Evolutionary conservation across 2,888 invertebrate genomes (phyloP).

Genomic region (Ditylenchus weischeri): DNA sequence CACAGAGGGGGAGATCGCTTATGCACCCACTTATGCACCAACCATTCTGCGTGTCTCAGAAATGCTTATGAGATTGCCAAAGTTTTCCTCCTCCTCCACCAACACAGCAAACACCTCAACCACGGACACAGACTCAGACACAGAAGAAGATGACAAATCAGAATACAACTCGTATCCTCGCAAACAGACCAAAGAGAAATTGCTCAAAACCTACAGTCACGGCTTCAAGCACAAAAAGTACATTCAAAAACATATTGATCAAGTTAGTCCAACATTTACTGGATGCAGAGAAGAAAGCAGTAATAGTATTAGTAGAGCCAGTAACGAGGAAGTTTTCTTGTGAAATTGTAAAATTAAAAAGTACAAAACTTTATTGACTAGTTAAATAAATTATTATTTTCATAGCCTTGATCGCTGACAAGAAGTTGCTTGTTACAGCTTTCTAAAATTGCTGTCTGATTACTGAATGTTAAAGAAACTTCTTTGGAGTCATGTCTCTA

Average conservation of each 20-base stretch:
- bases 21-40: neutral
- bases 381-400: too few relatives aligned
- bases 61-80: constrained; percentile 7
- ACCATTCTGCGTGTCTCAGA: constrained; percentile 5
- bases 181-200: too few relatives aligned
- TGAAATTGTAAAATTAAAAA: too few relatives aligned
- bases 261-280: too few relatives aligned
- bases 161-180: neutral
- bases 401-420: too few relatives aligned
- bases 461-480: too few relatives aligned
- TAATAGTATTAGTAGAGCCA: neutral
- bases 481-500: too few relatives aligned
- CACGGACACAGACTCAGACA: neutral
- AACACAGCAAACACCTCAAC: constrained; percentile 1
- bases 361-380: too few relatives aligned
- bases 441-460: too few relatives aligned
- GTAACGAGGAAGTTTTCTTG: neutral
- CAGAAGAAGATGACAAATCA: constrained; percentile 2
- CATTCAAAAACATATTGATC: neutral
- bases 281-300: constrained; percentile 1
- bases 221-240: neutral
- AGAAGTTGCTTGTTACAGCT: too few relatives aligned
- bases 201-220: too few relatives aligned
- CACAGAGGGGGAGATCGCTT: too few relatives aligned
- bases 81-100: neutral